phyloP scores from a whole-genome alignment of 2,888 invertebrate species.

The Drosophila mimica region DNA sequence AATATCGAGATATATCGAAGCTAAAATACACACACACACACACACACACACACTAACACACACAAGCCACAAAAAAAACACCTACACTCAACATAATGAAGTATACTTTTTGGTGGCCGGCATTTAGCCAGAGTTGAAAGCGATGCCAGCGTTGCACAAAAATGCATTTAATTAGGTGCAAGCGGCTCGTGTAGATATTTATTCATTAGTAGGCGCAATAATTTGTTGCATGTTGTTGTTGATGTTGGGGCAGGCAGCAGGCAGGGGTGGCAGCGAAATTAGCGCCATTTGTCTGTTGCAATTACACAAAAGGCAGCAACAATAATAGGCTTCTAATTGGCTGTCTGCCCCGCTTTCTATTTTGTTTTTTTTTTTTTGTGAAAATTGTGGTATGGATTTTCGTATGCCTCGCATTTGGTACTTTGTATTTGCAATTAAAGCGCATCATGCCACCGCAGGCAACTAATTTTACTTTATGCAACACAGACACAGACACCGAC shows the following conservation, averaged over 20 bases:
- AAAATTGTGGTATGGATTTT: constrained; percentile 20
- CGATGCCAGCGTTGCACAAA: constrained; percentile 22
- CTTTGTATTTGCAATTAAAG: constrained; percentile 67
- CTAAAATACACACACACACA: constrained; percentile 1
- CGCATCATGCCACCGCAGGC: constrained; percentile 64
- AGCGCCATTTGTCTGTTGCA: constrained; percentile 47
- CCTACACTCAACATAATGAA: constrained; percentile 32
- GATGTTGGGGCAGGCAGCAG: constrained; percentile 48
- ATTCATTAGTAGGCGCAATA: constrained; percentile 67
- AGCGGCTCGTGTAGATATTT: constrained; percentile 52
- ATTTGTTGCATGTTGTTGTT: constrained; percentile 45
- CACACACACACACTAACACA: not conserved
- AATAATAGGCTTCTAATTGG: constrained; percentile 74
- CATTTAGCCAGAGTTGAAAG: constrained; percentile 12
- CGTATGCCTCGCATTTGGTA: constrained; percentile 19
- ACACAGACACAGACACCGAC: constrained; percentile 25
- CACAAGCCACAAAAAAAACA: not conserved
- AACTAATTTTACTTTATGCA: constrained; percentile 64
- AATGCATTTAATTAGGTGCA: constrained; percentile 53
- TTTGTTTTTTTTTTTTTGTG: not conserved
- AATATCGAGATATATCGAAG: constrained; percentile 30
- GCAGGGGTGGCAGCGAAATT: constrained; percentile 27
- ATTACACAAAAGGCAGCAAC: constrained; percentile 39
- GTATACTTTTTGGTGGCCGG: constrained; percentile 19
- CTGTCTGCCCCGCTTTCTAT: constrained; percentile 29